Conservation (phyloP, 2,113 vertebrate genomes). For the Shinisaurus crocodilurus region DNA sequence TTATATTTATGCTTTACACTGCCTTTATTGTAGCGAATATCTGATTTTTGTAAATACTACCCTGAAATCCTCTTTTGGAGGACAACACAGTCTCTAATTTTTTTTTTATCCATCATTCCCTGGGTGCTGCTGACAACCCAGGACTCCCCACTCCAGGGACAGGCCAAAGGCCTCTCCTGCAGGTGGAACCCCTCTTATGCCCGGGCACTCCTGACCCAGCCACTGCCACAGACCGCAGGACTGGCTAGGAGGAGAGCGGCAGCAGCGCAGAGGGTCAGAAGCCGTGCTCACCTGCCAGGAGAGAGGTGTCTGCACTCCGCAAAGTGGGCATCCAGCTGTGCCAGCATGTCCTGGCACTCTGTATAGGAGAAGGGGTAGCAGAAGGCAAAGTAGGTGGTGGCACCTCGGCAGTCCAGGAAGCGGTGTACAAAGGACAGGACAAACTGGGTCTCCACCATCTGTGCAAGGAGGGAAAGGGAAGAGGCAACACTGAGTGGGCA, state of each 20-base stretch:
- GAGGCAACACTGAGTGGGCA: not conserved
- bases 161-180: too few species aligned
- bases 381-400: slow-evolving; percentile 95
- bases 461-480: slow-evolving; percentile 14
- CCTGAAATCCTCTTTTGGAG: not conserved
- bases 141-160: too few species aligned
- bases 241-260: not conserved
- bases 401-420: slow-evolving; percentile 86
- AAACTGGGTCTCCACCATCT: slow-evolving; percentile 94
- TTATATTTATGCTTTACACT: too few species aligned
- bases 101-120: too few species aligned
- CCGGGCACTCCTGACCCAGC: too few species aligned
- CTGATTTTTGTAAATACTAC: too few species aligned
- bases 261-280: not conserved
- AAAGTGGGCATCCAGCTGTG: slow-evolving; percentile 86
- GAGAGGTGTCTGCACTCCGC: slow-evolving; percentile 78
- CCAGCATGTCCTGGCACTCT: slow-evolving; percentile 94
- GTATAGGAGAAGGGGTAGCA: slow-evolving; percentile 96
- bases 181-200: not conserved
- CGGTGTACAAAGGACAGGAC: slow-evolving; percentile 94
- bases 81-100: too few species aligned
- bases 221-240: not conserved
- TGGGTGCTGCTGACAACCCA: too few species aligned
- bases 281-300: slow-evolving; percentile 81
- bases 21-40: too few species aligned